A percentile compares a stretch with the other conserved stretches of the same genome.
Conservation (phyloP, 2,113 vertebrate species). For the Coreoperca whiteheadi region DNA sequence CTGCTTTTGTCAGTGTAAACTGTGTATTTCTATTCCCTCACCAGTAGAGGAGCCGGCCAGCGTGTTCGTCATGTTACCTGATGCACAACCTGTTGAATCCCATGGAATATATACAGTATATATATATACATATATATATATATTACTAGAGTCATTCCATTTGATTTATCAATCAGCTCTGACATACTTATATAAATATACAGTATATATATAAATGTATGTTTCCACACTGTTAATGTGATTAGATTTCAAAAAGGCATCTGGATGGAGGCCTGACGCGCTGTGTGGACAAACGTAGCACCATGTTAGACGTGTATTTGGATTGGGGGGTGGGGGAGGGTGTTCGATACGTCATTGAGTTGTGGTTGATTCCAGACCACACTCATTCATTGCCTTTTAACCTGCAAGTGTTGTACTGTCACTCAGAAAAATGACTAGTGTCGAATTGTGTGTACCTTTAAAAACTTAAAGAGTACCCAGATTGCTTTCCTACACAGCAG, state of each 20-base stretch:
- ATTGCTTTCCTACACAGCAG: constrained; percentile 63
- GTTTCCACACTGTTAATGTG: constrained; percentile 65
- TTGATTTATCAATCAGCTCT: constrained; percentile 48
- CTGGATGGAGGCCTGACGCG: constrained; percentile 46
- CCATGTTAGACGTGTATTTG: constrained; percentile 42
- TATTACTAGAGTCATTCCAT: constrained; percentile 64
- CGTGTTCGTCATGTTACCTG: constrained; percentile 45
- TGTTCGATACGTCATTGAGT: constrained; percentile 38
- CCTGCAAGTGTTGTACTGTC: constrained; percentile 69
- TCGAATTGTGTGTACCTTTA: constrained; percentile 57
- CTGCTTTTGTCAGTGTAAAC: constrained; percentile 68
- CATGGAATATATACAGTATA: constrained; percentile 42
- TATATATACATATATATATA: constrained; percentile 13
- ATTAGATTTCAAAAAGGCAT: constrained; percentile 48
- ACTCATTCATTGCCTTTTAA: constrained; percentile 71
- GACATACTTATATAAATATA: constrained; percentile 59
- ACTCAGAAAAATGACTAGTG: constrained; percentile 50
- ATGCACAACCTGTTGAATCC: constrained; percentile 64
- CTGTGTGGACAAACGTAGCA: constrained; percentile 49
- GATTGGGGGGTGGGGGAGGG: constrained; percentile 3
- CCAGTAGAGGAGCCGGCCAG: constrained; percentile 45
- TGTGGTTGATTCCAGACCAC: constrained; percentile 6
- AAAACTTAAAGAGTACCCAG: constrained; percentile 61
- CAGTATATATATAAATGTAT: constrained; percentile 49
- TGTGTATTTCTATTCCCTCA: constrained; percentile 55